phyloP scores from a whole-genome alignment of 2,797 vertebrate species.

The Buphagus erythrorhynchus region DNA sequence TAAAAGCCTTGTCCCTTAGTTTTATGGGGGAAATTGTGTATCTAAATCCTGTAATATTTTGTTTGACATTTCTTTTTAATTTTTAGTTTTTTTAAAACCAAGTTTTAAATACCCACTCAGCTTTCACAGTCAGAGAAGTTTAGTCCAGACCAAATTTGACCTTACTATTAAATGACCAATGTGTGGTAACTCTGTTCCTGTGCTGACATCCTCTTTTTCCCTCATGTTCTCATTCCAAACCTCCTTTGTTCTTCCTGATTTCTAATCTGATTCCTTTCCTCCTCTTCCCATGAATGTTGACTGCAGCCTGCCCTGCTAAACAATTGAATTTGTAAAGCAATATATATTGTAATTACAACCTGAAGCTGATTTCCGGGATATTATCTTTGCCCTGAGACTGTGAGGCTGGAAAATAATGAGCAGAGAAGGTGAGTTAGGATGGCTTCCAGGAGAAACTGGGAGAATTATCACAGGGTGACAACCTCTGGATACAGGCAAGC shows the following conservation, averaged over 20 bases:
- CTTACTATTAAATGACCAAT: neutral
- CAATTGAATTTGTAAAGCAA: slow-evolving; percentile 58
- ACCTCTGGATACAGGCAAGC: neutral
- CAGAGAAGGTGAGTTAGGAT: neutral
- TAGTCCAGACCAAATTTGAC: neutral
- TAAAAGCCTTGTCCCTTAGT: neutral
- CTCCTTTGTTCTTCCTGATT: slow-evolving; percentile 51
- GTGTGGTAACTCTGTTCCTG: neutral
- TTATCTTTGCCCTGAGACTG: slow-evolving; percentile 42
- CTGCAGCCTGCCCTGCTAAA: slow-evolving; percentile 25
- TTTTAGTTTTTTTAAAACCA: neutral
- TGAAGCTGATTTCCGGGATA: slow-evolving; percentile 57
- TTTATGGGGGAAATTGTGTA: neutral
- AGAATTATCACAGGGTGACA: neutral
- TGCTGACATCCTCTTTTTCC: neutral
- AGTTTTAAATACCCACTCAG: neutral
- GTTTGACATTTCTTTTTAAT: neutral
- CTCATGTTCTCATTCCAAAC: neutral
- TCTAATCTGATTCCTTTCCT: slow-evolving; percentile 46
- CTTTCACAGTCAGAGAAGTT: neutral
- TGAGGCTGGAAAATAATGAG: slow-evolving; percentile 3
- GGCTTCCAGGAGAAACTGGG: neutral
- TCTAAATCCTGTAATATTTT: neutral
- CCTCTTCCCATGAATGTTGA: neutral
- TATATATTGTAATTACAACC: slow-evolving; percentile 69